Conservation (phyloP, 2,888 invertebrate genomes). For the Drosophila koepferae region DNA sequence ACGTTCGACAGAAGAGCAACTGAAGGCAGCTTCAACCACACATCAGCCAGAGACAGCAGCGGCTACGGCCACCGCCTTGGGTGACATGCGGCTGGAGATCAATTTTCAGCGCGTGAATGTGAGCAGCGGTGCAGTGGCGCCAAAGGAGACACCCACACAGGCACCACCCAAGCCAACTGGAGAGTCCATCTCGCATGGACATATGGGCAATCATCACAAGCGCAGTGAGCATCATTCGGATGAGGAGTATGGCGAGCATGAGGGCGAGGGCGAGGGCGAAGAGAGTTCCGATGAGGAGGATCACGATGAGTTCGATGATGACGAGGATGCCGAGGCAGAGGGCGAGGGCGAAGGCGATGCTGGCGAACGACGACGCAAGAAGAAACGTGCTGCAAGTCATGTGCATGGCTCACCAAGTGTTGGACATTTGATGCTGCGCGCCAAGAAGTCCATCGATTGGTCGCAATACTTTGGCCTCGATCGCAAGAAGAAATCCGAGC, state of each 20-base stretch:
- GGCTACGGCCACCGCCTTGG: conserved; percentile 48
- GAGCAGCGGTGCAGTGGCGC: conserved; percentile 28
- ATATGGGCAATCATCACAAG: conserved; percentile 76
- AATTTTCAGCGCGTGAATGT: conserved; percentile 70
- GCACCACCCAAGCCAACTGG: conserved; percentile 28
- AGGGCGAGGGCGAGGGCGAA: conserved; percentile 73
- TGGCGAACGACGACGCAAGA: conserved; percentile 85
- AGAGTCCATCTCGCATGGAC: conserved; percentile 79
- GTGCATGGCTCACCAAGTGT: conserved; percentile 57
- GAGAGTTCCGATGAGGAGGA: conserved; percentile 84
- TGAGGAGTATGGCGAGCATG: conserved; percentile 79
- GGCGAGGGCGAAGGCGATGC: conserved; percentile 58
- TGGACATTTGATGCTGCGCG: conserved; percentile 85
- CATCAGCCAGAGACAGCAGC: conserved; percentile 51
- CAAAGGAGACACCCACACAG: conserved; percentile 28
- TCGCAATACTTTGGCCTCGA: conserved; percentile 95
- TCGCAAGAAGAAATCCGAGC: conserved; percentile 88
- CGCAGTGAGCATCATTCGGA: conserved; percentile 78
- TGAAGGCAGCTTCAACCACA: conserved; percentile 46
- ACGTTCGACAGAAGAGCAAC: conserved; percentile 83
- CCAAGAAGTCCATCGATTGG: conserved; percentile 94
- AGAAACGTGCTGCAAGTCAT: conserved; percentile 82
- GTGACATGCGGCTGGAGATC: conserved; percentile 74
- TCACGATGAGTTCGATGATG: conserved; percentile 80
- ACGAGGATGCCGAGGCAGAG: conserved; percentile 62